phyloP scores from a whole-genome alignment of 2,888 invertebrate genomes.

The Mythimna vitellina region DNA sequence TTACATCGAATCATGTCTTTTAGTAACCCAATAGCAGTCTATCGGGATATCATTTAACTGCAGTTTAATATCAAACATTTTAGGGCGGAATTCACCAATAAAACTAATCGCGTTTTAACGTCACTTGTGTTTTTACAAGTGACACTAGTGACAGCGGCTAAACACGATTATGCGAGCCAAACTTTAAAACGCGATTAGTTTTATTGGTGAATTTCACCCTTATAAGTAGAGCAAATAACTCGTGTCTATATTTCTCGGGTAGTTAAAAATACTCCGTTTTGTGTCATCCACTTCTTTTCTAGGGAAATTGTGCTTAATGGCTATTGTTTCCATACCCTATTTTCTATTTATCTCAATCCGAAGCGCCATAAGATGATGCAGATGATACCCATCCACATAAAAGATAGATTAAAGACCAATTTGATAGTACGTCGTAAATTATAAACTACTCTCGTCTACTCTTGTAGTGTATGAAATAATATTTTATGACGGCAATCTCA shows the following conservation, averaged over 20 bases:
- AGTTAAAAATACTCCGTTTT: not conserved
- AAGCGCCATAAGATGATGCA: not conserved
- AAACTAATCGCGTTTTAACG: too few species aligned
- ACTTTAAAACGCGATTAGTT: too few species aligned
- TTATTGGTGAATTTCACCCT: too few species aligned
- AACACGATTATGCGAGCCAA: too few species aligned
- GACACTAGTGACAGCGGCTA: too few species aligned
- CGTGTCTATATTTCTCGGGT: not conserved
- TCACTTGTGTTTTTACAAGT: too few species aligned
- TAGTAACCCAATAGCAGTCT: too few species aligned
- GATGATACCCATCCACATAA: not conserved
- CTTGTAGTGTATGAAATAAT: slow-evolving; percentile 41
- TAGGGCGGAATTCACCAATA: too few species aligned
- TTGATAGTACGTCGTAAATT: slow-evolving; percentile 36
- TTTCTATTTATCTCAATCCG: not conserved
- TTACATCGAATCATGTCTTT: too few species aligned
- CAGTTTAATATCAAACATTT: not conserved
- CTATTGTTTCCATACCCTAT: not conserved
- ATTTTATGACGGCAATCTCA: slow-evolving; percentile 57
- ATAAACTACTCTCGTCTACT: slow-evolving; percentile 21
- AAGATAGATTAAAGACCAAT: slow-evolving; percentile 41
- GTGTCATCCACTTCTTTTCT: too few species aligned
- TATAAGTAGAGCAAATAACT: not conserved
- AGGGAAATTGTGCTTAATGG: not conserved
- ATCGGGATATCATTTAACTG: not conserved